Conservation (phyloP, 2,113 vertebrate species). For the Beaufortia kweichowensis region DNA sequence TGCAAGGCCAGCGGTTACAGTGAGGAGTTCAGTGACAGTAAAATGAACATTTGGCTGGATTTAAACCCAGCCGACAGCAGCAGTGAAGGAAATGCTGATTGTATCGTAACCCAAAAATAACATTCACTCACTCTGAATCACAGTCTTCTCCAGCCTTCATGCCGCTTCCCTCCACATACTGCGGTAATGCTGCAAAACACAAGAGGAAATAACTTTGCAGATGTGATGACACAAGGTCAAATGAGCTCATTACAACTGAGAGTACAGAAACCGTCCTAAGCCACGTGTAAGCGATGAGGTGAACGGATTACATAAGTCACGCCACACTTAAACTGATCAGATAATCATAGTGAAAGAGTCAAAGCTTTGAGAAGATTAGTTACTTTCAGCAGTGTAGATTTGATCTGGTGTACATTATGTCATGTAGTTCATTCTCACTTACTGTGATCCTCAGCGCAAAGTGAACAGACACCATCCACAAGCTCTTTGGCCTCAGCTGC, state of each 20-base stretch:
- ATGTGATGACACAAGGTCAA: not conserved
- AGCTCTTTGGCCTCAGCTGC: conserved; percentile 74
- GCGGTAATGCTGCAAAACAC: conserved; percentile 37
- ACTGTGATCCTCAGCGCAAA: conserved; percentile 65
- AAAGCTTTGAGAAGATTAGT: too few relatives aligned
- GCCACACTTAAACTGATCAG: not conserved
- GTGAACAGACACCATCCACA: conserved; percentile 61
- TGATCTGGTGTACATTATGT: not conserved
- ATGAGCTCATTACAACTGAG: not conserved
- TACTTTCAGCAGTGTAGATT: not conserved
- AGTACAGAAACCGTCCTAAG: not conserved
- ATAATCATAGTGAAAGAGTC: not conserved
- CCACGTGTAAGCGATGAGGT: not conserved
- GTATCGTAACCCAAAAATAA: conserved; percentile 16
- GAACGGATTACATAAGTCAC: not conserved
- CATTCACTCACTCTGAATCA: conserved; percentile 45
- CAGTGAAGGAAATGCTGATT: not conserved
- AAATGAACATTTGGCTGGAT: not conserved
- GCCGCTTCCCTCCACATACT: conserved; percentile 19
- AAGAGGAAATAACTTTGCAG: not conserved
- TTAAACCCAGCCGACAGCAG: conserved; percentile 6
- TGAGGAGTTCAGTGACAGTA: not conserved
- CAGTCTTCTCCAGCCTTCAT: not conserved
- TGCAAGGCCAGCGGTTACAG: not conserved
- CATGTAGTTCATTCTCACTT: conserved; percentile 21